Percentiles rank a stretch among this genome's conserved stretches.
Conservation (phyloP, 2,797 vertebrate genomes). For the Heterohyrax brucei region DNA sequence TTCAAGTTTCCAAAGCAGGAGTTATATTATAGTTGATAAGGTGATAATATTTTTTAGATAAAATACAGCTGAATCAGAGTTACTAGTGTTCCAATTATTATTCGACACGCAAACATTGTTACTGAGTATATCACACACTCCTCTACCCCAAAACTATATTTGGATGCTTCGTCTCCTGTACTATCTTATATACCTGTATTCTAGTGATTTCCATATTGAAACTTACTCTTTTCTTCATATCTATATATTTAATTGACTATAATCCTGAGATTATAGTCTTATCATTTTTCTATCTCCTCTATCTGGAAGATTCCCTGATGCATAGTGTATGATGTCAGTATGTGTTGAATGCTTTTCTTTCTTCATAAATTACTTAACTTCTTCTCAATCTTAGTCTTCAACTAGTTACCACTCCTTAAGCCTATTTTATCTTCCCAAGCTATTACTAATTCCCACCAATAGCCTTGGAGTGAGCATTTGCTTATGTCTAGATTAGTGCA, state of each 20-base stretch:
- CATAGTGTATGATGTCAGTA: neutral
- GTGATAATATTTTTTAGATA: neutral
- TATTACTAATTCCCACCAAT: neutral
- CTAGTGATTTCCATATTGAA: neutral
- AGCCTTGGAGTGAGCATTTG: neutral
- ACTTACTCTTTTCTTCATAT: neutral
- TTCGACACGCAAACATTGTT: neutral
- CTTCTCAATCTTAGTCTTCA: neutral
- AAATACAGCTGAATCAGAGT: neutral
- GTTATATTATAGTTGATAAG: neutral
- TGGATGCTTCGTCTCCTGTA: neutral
- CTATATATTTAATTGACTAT: neutral
- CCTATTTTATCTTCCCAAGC: neutral
- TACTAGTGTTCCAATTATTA: neutral
- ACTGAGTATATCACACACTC: neutral
- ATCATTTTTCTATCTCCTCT: neutral
- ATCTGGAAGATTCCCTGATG: neutral
- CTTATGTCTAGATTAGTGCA: neutral
- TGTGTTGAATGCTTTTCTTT: neutral
- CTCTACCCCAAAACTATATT: neutral
- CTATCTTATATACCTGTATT: neutral
- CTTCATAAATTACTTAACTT: constrained; percentile 4
- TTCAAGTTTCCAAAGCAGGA: neutral
- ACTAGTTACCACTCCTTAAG: neutral
- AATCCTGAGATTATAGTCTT: neutral